Evolutionary conservation across 2,113 vertebrate species (phyloP).

Genomic region (Phrynosoma blainvillii): DNA sequence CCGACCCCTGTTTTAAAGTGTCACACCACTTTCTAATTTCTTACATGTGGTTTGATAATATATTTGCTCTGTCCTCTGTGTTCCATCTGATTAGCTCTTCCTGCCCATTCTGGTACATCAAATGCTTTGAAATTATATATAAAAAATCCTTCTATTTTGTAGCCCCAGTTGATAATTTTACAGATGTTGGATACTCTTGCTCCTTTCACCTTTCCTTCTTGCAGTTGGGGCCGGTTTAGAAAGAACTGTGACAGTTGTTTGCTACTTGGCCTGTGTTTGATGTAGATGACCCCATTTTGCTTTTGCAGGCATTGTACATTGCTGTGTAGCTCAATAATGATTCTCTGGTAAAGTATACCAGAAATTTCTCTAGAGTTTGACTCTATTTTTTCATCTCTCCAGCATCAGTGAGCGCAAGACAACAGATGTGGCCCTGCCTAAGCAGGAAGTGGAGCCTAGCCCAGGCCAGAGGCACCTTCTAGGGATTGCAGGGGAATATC

Average conservation of each 20-base stretch:
- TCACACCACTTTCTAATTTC: neutral
- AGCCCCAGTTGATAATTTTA: too few species aligned
- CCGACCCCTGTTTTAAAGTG: too few species aligned
- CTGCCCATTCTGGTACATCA: neutral
- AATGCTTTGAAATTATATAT: too few species aligned
- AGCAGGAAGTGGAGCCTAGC: slow-evolving; percentile 58
- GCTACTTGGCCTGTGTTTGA: neutral
- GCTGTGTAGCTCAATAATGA: too few species aligned
- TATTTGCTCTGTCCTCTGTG: neutral
- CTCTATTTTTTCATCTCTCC: neutral
- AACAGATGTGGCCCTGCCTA: slow-evolving; percentile 34
- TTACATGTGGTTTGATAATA: neutral
- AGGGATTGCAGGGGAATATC: slow-evolving; percentile 60
- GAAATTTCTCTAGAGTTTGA: neutral
- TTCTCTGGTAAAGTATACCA: neutral
- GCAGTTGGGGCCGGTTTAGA: neutral
- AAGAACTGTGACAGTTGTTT: neutral
- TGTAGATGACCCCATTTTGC: neutral
- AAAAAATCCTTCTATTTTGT: too few species aligned
- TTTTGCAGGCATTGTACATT: neutral
- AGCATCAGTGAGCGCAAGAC: slow-evolving; percentile 84
- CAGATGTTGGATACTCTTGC: neutral
- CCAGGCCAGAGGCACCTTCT: slow-evolving; percentile 78
- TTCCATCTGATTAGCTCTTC: neutral
- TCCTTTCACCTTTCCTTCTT: too few species aligned